Conservation (phyloP, 2,888 invertebrate genomes). For the Nomada hirtipes region DNA sequence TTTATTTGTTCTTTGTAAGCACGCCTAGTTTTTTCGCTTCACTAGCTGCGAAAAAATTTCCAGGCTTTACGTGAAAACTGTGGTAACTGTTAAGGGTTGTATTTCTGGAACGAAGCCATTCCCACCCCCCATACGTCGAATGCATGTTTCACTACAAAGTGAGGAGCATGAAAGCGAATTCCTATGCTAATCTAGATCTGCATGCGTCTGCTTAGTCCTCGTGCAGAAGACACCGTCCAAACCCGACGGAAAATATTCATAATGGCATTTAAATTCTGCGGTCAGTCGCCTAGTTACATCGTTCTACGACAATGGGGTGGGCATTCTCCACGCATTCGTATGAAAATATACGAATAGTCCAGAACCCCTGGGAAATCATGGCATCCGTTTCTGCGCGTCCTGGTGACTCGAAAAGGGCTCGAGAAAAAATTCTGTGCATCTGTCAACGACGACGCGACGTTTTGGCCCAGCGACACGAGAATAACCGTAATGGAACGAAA, state of each 20-base stretch:
- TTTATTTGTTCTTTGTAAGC: no score
- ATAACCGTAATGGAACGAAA: conserved; percentile 40
- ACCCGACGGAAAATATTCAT: conserved; percentile 58
- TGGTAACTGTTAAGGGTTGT: not conserved
- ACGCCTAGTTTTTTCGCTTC: no score
- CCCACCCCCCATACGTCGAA: not conserved
- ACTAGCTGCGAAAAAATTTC: no score
- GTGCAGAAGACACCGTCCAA: conserved; percentile 20
- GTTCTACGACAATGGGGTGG: conserved; percentile 49
- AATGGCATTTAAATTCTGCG: conserved; percentile 61
- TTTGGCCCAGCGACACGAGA: conserved; percentile 30
- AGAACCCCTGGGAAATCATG: conserved; percentile 71
- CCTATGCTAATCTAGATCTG: conserved; percentile 12
- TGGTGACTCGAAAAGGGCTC: conserved; percentile 48
- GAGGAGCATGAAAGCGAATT: not conserved
- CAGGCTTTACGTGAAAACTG: no score
- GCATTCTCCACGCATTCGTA: conserved; percentile 54
- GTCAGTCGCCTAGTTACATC: conserved; percentile 51
- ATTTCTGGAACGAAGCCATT: not conserved
- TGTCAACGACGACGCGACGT: conserved; percentile 56
- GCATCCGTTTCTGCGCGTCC: conserved; percentile 66
- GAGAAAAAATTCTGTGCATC: conserved; percentile 70
- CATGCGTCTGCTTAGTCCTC: not conserved
- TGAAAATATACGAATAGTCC: conserved; percentile 66
- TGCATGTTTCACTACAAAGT: conserved; percentile 5